Percentiles rank a stretch among this genome's conserved stretches.
phyloP scores from a whole-genome alignment of 2,113 vertebrate species.

The Proterorhinus semilunaris region DNA sequence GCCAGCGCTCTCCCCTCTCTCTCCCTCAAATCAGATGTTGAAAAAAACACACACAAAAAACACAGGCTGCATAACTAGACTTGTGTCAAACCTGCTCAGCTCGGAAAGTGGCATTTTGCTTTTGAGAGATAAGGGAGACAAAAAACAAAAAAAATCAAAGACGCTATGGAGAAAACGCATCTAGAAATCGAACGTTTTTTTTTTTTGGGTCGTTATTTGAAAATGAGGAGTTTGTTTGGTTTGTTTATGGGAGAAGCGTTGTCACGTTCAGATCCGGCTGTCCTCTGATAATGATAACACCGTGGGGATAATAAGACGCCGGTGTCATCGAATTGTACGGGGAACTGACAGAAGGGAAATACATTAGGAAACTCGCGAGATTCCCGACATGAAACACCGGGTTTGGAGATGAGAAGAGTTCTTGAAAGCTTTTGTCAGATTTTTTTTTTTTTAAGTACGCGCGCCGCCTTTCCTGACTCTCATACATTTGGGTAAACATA shows the following conservation, averaged over 20 bases:
- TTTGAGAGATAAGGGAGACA: not conserved
- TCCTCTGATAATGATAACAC: not conserved
- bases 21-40: not conserved
- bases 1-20: not conserved
- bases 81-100: not conserved
- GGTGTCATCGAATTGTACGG: not conserved
- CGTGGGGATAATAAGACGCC: not conserved
- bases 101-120: conserved; percentile 3
- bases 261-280: not conserved
- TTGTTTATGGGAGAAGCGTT: not conserved
- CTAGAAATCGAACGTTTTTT: not conserved
- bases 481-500: too few species aligned
- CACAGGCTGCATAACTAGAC: not conserved
- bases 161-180: not conserved
- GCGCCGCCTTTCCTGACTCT: not conserved
- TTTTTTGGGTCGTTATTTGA: conserved; percentile 1
- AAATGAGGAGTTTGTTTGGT: conserved; percentile 2
- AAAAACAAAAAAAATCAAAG: conserved; percentile 2
- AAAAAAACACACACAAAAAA: not conserved
- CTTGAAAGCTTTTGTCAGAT: not conserved
- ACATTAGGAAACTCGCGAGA: not conserved
- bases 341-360: not conserved
- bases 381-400: not conserved
- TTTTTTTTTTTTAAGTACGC: not conserved
- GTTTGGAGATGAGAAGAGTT: not conserved